Conservation (phyloP, 2,797 vertebrate species). For the Myripristis jacobus region DNA sequence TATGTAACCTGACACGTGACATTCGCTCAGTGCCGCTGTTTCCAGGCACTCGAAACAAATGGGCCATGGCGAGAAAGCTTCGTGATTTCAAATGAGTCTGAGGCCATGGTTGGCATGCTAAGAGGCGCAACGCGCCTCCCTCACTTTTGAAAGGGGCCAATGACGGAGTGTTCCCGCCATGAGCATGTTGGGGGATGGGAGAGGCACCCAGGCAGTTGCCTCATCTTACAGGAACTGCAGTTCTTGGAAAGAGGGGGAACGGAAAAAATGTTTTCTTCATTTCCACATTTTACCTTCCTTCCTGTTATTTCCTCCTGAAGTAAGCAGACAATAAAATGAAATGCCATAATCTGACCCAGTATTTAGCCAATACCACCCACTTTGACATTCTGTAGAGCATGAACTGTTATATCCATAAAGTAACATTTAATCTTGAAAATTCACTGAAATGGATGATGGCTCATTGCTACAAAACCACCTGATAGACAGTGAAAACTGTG, state of each 20-base stretch:
- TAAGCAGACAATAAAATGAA: conserved; percentile 11
- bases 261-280: conserved; percentile 13
- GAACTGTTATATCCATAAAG: neutral
- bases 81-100: conserved; percentile 48
- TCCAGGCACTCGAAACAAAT: conserved; percentile 3
- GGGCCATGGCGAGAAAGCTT: conserved; percentile 19
- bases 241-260: conserved; percentile 21
- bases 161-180: conserved; percentile 49
- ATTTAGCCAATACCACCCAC: neutral
- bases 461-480: too few species aligned
- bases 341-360: neutral
- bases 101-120: conserved; percentile 31
- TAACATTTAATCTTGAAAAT: too few species aligned
- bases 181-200: conserved; percentile 54
- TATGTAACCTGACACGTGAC: neutral
- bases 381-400: neutral
- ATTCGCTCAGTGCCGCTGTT: neutral
- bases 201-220: conserved; percentile 35
- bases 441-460: too few species aligned
- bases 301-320: conserved; percentile 21
- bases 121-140: conserved; percentile 38
- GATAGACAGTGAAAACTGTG: too few species aligned
- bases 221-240: conserved; percentile 66
- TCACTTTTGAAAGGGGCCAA: conserved; percentile 55
- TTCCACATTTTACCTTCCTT: conserved; percentile 21